These are phyloP conservation scores for Macroramphosus scolopax DNA, from an alignment of 2,797 vertebrate species.

Conservation along the genomic window DNA sequence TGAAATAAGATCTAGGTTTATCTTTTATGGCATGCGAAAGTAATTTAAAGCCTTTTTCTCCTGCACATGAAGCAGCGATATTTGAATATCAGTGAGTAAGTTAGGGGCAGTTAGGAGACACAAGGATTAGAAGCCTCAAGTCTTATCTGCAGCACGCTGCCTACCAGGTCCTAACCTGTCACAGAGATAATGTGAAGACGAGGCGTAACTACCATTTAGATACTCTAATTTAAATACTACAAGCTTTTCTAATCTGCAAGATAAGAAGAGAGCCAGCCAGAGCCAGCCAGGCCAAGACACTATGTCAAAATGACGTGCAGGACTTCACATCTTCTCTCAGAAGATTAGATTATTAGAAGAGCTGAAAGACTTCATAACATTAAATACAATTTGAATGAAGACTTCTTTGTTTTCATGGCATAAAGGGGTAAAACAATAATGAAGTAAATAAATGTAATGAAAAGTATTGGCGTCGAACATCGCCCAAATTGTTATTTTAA, in stretches of 20 bases:
- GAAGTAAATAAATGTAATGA: no score
- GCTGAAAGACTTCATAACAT: no score
- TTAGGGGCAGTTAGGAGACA: conserved; percentile 19
- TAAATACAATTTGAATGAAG: not conserved
- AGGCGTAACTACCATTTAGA: conserved; percentile 27
- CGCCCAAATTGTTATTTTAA: no score
- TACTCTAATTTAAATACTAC: conserved; percentile 9
- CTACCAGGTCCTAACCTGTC: conserved; percentile 17
- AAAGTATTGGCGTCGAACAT: no score
- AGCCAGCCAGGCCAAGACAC: no score
- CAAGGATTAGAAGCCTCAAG: conserved; percentile 16
- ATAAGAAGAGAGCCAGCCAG: not conserved
- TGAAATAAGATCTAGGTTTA: conserved; percentile 39
- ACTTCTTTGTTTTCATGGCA: no score
- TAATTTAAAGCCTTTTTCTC: conserved; percentile 40
- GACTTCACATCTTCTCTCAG: no score
- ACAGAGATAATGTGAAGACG: conserved; percentile 13
- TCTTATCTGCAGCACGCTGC: conserved; percentile 23
- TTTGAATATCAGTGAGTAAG: conserved; percentile 39
- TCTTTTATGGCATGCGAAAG: conserved; percentile 21
- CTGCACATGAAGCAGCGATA: conserved; percentile 25
- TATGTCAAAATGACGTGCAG: not conserved
- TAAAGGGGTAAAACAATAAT: no score
- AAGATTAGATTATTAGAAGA: no score
- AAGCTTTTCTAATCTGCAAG: not conserved